Base-by-base conservation (phyloP, 2,888 invertebrate genomes). In the Anticlea derivata region DNA sequence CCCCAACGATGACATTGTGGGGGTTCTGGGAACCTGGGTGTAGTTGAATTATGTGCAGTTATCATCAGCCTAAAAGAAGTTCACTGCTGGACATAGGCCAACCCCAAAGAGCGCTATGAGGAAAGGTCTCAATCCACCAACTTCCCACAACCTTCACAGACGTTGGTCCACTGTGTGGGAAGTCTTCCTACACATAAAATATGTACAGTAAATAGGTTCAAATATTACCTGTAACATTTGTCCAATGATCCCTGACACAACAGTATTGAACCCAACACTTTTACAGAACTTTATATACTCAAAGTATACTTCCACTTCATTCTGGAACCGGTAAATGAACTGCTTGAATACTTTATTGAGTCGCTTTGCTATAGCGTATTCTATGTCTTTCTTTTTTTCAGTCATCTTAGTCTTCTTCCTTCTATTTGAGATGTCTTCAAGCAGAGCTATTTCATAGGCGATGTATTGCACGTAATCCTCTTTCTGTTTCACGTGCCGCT, bases 201-300 rank as follows among this genome's bases (percentile, higher is more conserved):
- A 17, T 4, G 4, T 17, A 4, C 17, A 17, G 17, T 17, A 17
- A 3, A 12, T 30, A 24, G 33, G 5, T 17, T 8, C 11, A 20
- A 8, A 29, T 33, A 17, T 24, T 66, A 94, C 94, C 87, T 92
- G 92, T 34, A 94, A 71, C 92, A 94, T 93, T 72, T 92, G 92
- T 54, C 92, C 92, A 55, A 94, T 91, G 41, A 92, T 91, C 8
- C 89, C 85, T 5, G 92, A 89, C 10, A 93, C 90, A 35, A 92
- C 91, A 41, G 86, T 74, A 13, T 87, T 78, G 62, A 92, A 92
- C 5, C 92, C 90, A 17, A 94, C 93, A 73, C 93, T 92, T 65
- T 93, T 94, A 66, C 95, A 95, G 75, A 96, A 97, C 67, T 95
- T 94, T 43, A 97, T 94, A 68, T 95, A 95, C 31, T 94, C 94